Evolutionary conservation across 2,888 invertebrate genomes (phyloP).

Genomic region (Leucania comma): DNA sequence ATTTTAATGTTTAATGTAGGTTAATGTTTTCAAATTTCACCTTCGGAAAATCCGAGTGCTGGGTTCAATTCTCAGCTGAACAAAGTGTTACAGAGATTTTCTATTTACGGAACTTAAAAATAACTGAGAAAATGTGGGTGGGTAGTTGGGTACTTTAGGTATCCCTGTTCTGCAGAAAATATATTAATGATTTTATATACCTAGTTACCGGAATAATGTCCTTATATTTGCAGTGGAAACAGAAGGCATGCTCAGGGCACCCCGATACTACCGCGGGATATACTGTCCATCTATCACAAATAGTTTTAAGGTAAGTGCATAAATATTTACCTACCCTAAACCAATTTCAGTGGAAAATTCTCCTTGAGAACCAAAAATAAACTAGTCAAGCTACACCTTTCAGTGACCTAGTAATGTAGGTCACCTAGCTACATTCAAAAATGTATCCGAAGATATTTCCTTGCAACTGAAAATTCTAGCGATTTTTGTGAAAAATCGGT

Average conservation of each 20-base stretch:
- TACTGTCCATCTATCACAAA: slow-evolving; percentile 97
- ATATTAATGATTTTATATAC: too few relatives aligned
- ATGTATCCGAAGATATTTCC: slow-evolving; percentile 8
- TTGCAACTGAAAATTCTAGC: neutral
- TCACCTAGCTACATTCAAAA: slow-evolving; percentile 13
- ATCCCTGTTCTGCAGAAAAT: too few relatives aligned
- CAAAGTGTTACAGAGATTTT: too few relatives aligned
- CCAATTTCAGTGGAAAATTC: neutral
- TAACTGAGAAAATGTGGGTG: too few relatives aligned
- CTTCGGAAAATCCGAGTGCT: too few relatives aligned
- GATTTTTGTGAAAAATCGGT: neutral
- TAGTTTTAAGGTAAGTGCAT: slow-evolving; percentile 92
- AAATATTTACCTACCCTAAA: neutral
- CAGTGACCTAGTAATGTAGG: neutral
- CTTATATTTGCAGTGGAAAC: slow-evolving; percentile 73
- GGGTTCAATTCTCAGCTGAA: too few relatives aligned
- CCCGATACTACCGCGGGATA: slow-evolving; percentile 95
- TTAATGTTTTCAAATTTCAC: too few relatives aligned
- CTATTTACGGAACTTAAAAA: too few relatives aligned
- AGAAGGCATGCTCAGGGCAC: slow-evolving; percentile 92
- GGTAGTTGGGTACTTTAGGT: too few relatives aligned
- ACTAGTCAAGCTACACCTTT: neutral
- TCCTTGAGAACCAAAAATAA: slow-evolving; percentile 1
- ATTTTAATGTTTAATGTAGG: too few relatives aligned
- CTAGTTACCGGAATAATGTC: neutral